These are phyloP conservation scores for Spilosoma lubricipeda DNA, from an alignment of 2,888 invertebrate species.

Conservation along the genomic window DNA sequence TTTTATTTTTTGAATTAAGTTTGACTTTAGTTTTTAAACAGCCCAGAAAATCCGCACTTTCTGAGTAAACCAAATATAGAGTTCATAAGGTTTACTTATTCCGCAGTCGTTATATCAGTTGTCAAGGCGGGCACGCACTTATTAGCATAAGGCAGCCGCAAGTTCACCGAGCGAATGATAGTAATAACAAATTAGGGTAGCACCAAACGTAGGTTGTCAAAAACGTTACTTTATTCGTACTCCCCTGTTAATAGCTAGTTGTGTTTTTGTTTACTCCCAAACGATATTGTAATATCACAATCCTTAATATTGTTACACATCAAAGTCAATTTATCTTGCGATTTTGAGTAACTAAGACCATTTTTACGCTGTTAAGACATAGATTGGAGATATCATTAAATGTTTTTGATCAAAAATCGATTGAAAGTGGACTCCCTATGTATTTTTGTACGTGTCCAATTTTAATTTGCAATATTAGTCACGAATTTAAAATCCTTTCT, in stretches of 20 bases:
- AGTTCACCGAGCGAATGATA: conserved; percentile 68
- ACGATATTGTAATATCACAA: conserved; percentile 62
- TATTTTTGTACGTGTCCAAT: conserved; percentile 15
- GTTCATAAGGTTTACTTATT: conserved; percentile 43
- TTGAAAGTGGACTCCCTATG: background rate
- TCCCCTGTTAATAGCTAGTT: conserved; percentile 72
- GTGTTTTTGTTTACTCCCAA: conserved; percentile 79
- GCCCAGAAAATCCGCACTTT: conserved; percentile 13
- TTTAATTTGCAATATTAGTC: conserved; percentile 10
- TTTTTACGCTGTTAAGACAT: background rate
- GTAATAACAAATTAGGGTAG: conserved; percentile 82
- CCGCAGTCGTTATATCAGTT: conserved; percentile 52
- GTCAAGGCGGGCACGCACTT: conserved; percentile 59
- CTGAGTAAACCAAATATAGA: conserved; percentile 31
- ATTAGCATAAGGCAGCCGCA: conserved; percentile 77
- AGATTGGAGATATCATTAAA: background rate
- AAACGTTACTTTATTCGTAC: conserved; percentile 68
- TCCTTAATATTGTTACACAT: conserved; percentile 32
- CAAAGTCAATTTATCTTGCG: background rate
- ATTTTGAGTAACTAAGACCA: background rate
- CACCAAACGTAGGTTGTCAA: conserved; percentile 61
- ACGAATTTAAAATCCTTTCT: background rate
- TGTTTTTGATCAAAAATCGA: background rate
- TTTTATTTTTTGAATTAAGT: background rate
- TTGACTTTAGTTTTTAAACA: background rate